A percentile compares a stretch with the other conserved stretches of the same genome.
Evolutionary conservation across 2,113 vertebrate genomes (phyloP).

Genomic region (Apodemus sylvaticus): DNA sequence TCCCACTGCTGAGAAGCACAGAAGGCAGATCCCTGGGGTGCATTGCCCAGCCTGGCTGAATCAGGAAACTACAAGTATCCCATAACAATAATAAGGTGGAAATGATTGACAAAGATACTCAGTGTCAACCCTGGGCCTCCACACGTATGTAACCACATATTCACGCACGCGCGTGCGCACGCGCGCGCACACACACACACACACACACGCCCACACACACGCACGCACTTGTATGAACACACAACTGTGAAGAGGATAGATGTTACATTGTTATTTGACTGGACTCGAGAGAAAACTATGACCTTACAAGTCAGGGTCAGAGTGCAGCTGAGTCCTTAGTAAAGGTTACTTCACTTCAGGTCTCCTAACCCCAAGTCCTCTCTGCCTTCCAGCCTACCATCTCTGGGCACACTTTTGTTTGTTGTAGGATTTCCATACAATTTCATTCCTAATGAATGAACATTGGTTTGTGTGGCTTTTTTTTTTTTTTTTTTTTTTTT

Average conservation of each 20-base stretch:
- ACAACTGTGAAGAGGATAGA: background rate
- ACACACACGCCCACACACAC: background rate
- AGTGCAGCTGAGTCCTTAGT: background rate
- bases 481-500: no score
- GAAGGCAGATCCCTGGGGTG: background rate
- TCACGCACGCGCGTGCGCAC: no score
- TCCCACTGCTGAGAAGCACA: background rate
- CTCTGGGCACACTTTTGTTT: background rate
- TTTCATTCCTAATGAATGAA: conserved; percentile 6
- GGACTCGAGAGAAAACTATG: background rate
- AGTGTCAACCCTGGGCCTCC: background rate
- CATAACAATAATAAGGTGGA: background rate
- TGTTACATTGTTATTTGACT: background rate
- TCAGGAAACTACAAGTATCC: background rate
- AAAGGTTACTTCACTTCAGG: background rate
- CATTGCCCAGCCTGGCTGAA: background rate
- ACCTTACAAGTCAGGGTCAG: background rate
- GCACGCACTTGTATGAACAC: background rate
- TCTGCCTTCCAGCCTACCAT: background rate
- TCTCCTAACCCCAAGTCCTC: background rate
- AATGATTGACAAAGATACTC: background rate
- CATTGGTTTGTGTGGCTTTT: background rate
- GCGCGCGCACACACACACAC: background rate
- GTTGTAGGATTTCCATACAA: background rate
- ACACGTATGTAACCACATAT: no score